Percentiles rank a stretch among this genome's conserved stretches.
phyloP scores from a whole-genome alignment of 2,113 vertebrate genomes.

The Pollimyrus isidori region DNA sequence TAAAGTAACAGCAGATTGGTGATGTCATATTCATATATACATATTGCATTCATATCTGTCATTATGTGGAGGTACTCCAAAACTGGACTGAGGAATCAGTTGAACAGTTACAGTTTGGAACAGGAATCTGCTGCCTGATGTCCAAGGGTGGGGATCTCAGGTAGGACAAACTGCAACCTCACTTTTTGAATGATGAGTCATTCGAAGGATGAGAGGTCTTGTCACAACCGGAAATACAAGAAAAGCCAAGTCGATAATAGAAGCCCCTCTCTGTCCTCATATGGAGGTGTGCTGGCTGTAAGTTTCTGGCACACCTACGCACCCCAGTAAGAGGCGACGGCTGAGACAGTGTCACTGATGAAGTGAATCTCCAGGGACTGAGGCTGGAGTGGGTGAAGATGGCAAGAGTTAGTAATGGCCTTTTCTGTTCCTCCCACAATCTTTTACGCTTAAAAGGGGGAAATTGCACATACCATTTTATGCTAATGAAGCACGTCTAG shows the following conservation, averaged over 20 bases:
- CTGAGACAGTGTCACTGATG: not conserved
- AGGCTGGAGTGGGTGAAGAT: not conserved
- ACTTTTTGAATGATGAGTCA: not conserved
- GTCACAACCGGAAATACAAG: not conserved
- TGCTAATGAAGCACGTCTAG: not conserved
- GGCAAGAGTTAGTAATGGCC: not conserved
- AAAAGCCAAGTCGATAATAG: not conserved
- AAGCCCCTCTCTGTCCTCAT: not conserved
- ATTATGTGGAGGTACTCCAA: not conserved
- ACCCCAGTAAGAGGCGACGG: not conserved
- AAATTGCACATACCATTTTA: not conserved
- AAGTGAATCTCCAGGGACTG: not conserved
- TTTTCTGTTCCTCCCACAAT: not conserved
- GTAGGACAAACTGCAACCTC: not conserved
- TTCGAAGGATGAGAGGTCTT: not conserved
- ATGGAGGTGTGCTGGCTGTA: not conserved
- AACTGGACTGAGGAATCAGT: not conserved
- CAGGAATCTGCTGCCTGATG: not conserved
- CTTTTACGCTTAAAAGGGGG: not conserved
- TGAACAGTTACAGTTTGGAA: not conserved
- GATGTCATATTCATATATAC: not conserved
- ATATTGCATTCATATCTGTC: not conserved
- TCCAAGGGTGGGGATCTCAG: not conserved
- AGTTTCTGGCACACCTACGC: not conserved
- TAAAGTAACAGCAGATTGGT: not conserved